Evolutionary conservation across 2,113 vertebrate species (phyloP).

Genomic region (Heterotis niloticus): DNA sequence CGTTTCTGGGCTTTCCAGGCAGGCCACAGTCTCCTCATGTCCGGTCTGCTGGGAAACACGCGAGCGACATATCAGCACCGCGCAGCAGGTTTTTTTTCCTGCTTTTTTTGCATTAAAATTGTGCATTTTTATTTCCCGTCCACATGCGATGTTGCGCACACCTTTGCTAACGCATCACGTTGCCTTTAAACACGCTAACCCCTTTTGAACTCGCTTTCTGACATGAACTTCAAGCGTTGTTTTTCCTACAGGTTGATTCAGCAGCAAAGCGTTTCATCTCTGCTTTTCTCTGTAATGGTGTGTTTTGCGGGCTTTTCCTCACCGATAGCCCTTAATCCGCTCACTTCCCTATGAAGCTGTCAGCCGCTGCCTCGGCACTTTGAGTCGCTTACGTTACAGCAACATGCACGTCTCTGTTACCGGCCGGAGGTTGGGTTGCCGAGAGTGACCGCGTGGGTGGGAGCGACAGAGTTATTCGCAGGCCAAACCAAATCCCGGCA

Average conservation of each 20-base stretch:
- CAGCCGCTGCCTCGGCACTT: background rate
- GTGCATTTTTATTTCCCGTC: no score
- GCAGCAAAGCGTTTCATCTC: background rate
- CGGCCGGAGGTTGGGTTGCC: slow-evolving; percentile 22
- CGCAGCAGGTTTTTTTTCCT: no score
- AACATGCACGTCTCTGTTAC: slow-evolving; percentile 1
- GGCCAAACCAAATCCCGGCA: slow-evolving; percentile 41
- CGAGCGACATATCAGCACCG: no score
- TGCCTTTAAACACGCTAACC: no score
- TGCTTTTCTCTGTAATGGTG: background rate
- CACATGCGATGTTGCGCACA: no score
- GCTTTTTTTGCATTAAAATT: no score
- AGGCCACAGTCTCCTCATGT: no score
- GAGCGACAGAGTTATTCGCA: slow-evolving; percentile 12
- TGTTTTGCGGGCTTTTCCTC: background rate
- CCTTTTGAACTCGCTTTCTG: background rate
- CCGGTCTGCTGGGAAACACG: no score
- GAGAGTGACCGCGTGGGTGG: background rate
- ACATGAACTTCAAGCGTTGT: background rate
- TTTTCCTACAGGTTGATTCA: slow-evolving; percentile 8
- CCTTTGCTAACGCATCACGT: no score
- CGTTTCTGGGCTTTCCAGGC: no score
- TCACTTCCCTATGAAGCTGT: background rate
- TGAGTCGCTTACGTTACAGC: background rate
- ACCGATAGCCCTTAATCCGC: slow-evolving; percentile 6